phyloP scores from a whole-genome alignment of 2,797 vertebrate species.

The Amblyraja radiata region DNA sequence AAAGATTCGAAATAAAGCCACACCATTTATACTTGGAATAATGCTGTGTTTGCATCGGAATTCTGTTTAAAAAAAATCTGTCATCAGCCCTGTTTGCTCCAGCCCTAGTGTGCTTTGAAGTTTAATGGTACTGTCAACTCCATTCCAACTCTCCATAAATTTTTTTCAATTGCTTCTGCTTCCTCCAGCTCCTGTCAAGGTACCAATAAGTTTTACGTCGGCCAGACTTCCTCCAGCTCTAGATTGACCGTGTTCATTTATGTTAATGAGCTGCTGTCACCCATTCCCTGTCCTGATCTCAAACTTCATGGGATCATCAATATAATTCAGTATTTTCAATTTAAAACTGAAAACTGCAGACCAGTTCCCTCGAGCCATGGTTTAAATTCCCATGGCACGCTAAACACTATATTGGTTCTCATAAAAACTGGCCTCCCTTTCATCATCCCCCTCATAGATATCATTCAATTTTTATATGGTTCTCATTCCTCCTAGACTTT shows the following conservation, averaged over 20 bases:
- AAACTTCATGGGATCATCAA: not conserved
- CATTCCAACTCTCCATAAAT: conserved; percentile 19
- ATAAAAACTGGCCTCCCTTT: not conserved
- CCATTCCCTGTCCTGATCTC: not conserved
- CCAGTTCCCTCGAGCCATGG: not conserved
- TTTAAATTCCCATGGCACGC: not conserved
- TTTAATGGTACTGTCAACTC: conserved; percentile 12
- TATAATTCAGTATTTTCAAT: not conserved
- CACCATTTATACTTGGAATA: not conserved
- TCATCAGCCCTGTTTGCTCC: not conserved
- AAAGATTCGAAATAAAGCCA: not conserved
- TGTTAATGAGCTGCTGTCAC: not conserved
- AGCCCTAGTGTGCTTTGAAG: not conserved
- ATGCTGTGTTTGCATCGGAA: not conserved
- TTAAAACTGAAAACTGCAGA: not conserved
- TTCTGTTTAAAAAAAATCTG: not conserved
- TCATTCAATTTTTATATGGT: not conserved
- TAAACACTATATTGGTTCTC: not conserved
- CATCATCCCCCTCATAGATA: not conserved
- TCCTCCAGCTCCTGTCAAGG: conserved; percentile 18
- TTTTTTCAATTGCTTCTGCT: conserved; percentile 12
- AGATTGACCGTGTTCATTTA: not conserved
- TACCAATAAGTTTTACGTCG: not conserved
- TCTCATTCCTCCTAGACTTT: not conserved
- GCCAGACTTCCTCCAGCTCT: not conserved